Evolutionary conservation across 2,888 invertebrate species (phyloP).

Genomic region (Dryobota labecula): DNA sequence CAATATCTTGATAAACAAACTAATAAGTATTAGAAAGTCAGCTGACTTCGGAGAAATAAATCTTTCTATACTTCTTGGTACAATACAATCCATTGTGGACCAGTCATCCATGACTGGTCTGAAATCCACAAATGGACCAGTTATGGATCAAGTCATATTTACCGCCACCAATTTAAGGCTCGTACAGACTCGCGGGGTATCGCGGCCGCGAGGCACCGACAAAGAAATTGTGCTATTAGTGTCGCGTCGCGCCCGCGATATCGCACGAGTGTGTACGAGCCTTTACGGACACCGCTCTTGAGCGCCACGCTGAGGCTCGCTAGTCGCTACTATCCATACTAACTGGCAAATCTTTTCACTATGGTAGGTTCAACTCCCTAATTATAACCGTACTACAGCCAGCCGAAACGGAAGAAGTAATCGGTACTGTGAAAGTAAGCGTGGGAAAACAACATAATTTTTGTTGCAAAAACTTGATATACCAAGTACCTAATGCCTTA

Average conservation of each 20-base stretch:
- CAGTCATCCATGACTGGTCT: constrained; percentile 20
- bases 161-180: no score
- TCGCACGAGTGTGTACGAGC: no score
- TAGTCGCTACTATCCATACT: background rate
- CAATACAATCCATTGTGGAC: background rate
- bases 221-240: no score
- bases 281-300: no score
- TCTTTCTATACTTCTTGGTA: constrained; percentile 18
- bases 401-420: background rate
- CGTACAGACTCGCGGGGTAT: no score
- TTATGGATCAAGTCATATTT: constrained; percentile 4
- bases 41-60: constrained; percentile 1
- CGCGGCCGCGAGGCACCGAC: no score
- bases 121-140: no score
- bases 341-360: no score
- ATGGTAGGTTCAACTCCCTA: background rate
- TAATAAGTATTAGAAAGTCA: constrained; percentile 40
- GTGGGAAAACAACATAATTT: background rate
- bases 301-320: no score
- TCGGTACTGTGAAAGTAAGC: background rate
- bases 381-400: background rate
- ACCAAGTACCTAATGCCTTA: background rate
- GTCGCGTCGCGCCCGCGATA: no score
- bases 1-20: constrained; percentile 19
- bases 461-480: background rate